Conservation (phyloP, 2,797 vertebrate genomes). For the Pteropus rufus region DNA sequence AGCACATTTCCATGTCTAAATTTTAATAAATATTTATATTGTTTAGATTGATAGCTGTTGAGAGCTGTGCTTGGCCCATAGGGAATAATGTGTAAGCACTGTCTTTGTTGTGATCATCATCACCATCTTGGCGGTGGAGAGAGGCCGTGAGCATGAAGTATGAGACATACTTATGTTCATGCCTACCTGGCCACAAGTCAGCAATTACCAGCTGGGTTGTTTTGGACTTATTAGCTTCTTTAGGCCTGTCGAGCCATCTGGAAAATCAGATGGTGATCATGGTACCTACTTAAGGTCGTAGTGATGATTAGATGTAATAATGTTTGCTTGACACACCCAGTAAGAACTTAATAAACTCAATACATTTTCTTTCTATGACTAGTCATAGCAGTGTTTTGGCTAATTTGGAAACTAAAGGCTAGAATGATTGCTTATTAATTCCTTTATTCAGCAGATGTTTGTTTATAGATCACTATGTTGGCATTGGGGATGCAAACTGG, state of each 20-base stretch:
- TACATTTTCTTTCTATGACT: neutral
- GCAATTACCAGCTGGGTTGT: neutral
- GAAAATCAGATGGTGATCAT: neutral
- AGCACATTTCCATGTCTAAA: slow-evolving; percentile 1
- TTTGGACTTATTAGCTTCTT: neutral
- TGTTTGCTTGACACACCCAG: neutral
- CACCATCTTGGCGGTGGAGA: neutral
- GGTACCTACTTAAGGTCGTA: neutral
- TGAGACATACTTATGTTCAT: neutral
- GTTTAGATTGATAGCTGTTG: neutral
- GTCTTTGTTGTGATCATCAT: neutral
- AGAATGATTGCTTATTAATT: neutral
- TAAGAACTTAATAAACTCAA: neutral
- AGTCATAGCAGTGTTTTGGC: neutral
- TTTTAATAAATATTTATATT: neutral
- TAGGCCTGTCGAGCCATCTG: neutral
- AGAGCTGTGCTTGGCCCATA: neutral
- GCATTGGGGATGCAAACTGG: neutral
- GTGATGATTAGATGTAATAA: neutral
- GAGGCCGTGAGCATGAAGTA: neutral
- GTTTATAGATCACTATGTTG: neutral
- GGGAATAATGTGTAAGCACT: neutral
- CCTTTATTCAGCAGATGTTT: neutral
- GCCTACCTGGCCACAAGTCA: neutral
- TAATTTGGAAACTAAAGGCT: neutral